Evolutionary conservation across 2,113 vertebrate genomes (phyloP).

Genomic region (Xiphorhynchus elegans): DNA sequence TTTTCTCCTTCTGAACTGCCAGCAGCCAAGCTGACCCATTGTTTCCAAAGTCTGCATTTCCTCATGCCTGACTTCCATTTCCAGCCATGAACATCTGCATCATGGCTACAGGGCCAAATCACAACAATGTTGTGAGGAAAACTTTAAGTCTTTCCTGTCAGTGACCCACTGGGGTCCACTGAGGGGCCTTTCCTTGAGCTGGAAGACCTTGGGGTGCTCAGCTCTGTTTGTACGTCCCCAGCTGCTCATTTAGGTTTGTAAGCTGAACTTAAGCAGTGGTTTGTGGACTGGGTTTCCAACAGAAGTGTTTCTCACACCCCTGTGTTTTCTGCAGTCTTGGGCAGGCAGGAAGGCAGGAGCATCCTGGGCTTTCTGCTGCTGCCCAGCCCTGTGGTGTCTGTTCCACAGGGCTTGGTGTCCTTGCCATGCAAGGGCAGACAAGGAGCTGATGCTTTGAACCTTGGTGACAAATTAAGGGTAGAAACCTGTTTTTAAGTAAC

Average conservation of each 20-base stretch:
- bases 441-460: not conserved
- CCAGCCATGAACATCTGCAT: not conserved
- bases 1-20: not conserved
- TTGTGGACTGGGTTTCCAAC: not conserved
- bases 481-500: not conserved
- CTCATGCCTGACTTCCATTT: not conserved
- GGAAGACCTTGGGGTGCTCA: not conserved
- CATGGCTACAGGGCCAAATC: not conserved
- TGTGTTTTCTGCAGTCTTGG: not conserved
- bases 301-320: not conserved
- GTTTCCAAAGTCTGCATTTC: not conserved
- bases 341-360: not conserved
- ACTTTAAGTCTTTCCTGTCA: not conserved
- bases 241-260: not conserved
- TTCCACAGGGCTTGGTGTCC: not conserved
- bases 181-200: not conserved
- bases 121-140: not conserved
- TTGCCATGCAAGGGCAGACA: not conserved
- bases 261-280: not conserved
- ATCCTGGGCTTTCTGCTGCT: not conserved
- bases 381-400: accelerated
- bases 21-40: not conserved
- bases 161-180: not conserved
- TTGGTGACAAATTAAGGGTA: not conserved
- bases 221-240: not conserved